These are phyloP conservation scores for Solenopsis fugax DNA, from an alignment of 1,140 invertebrate genomes.

Conservation along the genomic window DNA sequence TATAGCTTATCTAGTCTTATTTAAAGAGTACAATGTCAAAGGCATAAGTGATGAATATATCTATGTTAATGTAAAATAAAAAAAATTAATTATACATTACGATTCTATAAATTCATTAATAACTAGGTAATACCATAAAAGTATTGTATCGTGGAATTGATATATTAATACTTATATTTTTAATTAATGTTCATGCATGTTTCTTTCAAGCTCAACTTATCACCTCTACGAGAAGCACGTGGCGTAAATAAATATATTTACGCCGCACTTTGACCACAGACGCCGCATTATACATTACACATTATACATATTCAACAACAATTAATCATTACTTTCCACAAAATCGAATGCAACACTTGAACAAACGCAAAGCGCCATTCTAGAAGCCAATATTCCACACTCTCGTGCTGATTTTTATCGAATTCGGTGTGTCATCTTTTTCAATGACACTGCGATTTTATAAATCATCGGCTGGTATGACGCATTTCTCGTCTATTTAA, in stretches of 20 bases:
- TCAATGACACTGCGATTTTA: not conserved
- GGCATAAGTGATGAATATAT: not conserved
- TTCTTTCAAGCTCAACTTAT: not conserved
- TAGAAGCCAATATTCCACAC: not conserved
- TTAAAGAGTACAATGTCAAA: constrained; percentile 19
- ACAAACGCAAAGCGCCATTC: not conserved
- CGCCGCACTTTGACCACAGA: not conserved
- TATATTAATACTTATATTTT: not conserved
- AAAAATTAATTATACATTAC: not conserved
- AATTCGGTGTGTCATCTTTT: not conserved
- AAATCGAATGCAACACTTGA: not conserved
- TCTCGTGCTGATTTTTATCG: not conserved
- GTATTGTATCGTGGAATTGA: not conserved
- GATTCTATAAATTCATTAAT: not conserved
- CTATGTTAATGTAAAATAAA: not conserved
- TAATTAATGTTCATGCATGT: not conserved
- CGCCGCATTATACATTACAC: not conserved
- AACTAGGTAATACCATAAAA: not conserved
- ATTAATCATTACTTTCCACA: not conserved
- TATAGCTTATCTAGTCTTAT: not conserved
- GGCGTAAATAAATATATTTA: not conserved
- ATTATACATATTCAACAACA: constrained; percentile 12
- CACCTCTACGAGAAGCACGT: not conserved
- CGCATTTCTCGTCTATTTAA: constrained; percentile 20
- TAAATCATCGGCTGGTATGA: not conserved